phyloP scores from a whole-genome alignment of 2,113 vertebrate species.

The Pangasianodon hypophthalmus region DNA sequence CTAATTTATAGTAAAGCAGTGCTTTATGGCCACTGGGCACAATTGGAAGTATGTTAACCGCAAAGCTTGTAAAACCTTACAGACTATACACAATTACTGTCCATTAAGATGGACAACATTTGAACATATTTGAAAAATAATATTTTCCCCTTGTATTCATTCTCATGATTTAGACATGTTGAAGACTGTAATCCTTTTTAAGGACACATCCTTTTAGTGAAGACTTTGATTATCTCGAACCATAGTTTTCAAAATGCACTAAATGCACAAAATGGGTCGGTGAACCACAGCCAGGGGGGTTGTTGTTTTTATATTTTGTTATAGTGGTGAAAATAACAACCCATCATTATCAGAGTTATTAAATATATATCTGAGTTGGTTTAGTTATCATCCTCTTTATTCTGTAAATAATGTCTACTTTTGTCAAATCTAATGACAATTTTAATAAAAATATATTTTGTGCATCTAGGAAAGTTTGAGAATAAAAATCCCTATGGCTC shows the following conservation, averaged over 20 bases:
- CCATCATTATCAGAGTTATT: not conserved
- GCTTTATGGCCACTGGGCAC: not conserved
- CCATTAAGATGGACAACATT: not conserved
- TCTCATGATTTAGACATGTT: constrained; percentile 1
- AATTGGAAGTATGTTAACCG: not conserved
- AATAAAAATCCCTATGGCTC: not conserved
- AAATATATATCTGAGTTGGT: not conserved
- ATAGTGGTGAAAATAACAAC: not conserved
- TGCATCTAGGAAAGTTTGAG: not conserved
- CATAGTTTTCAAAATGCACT: not conserved
- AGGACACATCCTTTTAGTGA: not conserved
- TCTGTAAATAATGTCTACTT: not conserved
- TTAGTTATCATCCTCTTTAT: not conserved
- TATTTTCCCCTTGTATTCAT: not conserved
- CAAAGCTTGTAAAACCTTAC: not conserved
- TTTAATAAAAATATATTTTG: not conserved
- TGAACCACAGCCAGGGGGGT: not conserved
- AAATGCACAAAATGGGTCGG: not conserved
- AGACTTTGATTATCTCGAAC: not conserved
- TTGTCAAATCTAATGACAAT: not conserved
- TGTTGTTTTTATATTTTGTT: too few relatives aligned
- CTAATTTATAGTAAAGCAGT: constrained; percentile 7
- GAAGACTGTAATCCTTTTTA: constrained; percentile 4
- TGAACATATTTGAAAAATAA: not conserved
- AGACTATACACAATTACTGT: not conserved